phyloP scores from a whole-genome alignment of 2,888 invertebrate genomes.

The Corbicula japonica region DNA sequence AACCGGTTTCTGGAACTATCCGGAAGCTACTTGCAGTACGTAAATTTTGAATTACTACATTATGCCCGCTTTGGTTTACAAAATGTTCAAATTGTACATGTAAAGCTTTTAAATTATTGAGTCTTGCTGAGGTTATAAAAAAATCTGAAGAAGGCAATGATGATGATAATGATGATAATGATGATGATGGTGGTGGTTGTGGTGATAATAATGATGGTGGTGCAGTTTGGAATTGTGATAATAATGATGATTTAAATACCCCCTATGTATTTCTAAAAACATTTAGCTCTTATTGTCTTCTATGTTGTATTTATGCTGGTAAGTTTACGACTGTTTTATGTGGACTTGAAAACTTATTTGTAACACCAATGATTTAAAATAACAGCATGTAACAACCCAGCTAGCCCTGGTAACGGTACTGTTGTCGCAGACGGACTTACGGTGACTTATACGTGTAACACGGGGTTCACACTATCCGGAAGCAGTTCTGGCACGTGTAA shows the following conservation, averaged over 20 bases:
- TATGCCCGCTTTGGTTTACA: no score
- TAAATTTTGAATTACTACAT: no score
- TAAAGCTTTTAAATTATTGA: no score
- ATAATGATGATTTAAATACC: no score
- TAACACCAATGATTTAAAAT: background rate
- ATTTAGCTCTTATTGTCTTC: background rate
- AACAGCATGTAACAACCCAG: conserved; percentile 32
- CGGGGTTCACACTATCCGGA: conserved; percentile 34
- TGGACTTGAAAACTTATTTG: background rate
- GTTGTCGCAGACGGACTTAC: conserved; percentile 16
- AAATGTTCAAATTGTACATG: no score
- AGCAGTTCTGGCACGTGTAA: conserved; percentile 20
- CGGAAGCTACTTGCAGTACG: conserved; percentile 23
- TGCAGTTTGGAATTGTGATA: background rate
- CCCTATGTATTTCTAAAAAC: no score
- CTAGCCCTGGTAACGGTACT: conserved; percentile 18
- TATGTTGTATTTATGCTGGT: background rate
- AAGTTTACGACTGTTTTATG: background rate
- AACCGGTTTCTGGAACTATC: conserved; percentile 26
- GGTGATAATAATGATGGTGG: background rate
- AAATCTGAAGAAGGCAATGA: no score
- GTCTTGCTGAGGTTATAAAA: no score
- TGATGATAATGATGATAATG: no score
- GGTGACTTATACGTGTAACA: conserved; percentile 20
- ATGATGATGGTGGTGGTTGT: no score